These are phyloP conservation scores for Dolichotis patagonum DNA, from an alignment of 2,113 vertebrate genomes.

Conservation along the genomic window DNA sequence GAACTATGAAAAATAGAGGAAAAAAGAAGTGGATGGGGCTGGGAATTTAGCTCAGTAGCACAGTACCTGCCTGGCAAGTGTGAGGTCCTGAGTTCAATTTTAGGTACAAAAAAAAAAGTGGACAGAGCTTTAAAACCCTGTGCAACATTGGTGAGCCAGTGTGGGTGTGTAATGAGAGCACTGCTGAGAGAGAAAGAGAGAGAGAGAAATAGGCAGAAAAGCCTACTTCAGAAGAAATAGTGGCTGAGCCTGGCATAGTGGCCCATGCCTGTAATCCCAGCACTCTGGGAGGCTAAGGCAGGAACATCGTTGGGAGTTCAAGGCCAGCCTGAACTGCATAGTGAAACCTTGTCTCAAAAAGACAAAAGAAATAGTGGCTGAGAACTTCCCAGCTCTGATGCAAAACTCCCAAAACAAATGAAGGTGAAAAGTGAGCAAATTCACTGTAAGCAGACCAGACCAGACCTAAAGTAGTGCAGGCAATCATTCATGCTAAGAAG, in stretches of 20 bases:
- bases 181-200: no score
- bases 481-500: not conserved
- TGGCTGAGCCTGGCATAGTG: not conserved
- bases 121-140: not conserved
- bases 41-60: no score
- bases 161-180: not conserved
- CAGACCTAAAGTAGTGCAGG: no score
- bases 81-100: no score
- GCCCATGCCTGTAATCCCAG: no score
- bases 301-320: no score
- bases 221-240: not conserved
- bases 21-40: not conserved
- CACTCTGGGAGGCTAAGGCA: no score
- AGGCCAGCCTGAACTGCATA: no score
- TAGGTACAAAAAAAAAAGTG: not conserved
- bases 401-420: constrained; percentile 32
- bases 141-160: rapidly evolving
- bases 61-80: no score
- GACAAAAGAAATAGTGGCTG: no score
- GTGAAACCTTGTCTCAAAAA: no score
- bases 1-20: not conserved
- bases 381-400: not conserved
- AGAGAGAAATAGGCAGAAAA: not conserved
- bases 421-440: constrained; percentile 5
- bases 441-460: not conserved